These are phyloP conservation scores for Pipistrellus pipistrellus DNA, from an alignment of 2,797 vertebrate species.

Conservation along the genomic window DNA sequence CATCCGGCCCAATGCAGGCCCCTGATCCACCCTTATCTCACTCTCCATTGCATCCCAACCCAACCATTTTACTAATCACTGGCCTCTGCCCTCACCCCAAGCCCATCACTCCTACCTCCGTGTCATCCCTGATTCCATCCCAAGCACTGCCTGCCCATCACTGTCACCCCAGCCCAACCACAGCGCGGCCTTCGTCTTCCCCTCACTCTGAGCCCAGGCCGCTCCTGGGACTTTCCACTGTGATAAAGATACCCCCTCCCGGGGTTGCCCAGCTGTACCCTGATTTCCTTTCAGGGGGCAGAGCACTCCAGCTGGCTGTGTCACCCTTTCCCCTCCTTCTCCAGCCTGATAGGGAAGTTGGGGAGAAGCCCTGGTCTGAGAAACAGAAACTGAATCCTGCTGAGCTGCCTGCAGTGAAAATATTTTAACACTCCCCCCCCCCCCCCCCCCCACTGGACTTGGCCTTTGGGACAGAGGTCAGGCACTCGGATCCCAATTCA, in stretches of 20 bases:
- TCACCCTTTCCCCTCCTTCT: background rate
- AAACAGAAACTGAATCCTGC: conserved; percentile 80
- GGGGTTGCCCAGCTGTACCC: background rate
- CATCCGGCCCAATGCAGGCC: background rate
- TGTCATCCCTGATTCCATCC: background rate
- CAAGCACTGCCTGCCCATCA: background rate
- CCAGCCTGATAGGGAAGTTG: conserved; percentile 69
- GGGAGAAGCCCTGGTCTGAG: conserved; percentile 21
- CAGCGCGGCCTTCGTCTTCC: too few relatives aligned
- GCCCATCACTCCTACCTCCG: background rate
- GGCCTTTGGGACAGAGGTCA: background rate
- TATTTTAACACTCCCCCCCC: background rate
- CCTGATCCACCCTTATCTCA: background rate
- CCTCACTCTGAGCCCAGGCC: background rate
- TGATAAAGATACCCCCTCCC: background rate
- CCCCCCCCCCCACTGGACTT: background rate
- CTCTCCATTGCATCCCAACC: background rate
- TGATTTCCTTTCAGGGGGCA: background rate
- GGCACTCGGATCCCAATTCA: background rate
- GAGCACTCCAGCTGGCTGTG: conserved; percentile 5
- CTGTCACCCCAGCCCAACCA: too few relatives aligned
- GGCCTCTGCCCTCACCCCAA: background rate
- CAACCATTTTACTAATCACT: background rate
- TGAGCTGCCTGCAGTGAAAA: background rate
- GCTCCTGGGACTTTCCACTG: background rate